Base-by-base conservation (phyloP, 2,113 vertebrate genomes). In the Apteryx owenii region DNA sequence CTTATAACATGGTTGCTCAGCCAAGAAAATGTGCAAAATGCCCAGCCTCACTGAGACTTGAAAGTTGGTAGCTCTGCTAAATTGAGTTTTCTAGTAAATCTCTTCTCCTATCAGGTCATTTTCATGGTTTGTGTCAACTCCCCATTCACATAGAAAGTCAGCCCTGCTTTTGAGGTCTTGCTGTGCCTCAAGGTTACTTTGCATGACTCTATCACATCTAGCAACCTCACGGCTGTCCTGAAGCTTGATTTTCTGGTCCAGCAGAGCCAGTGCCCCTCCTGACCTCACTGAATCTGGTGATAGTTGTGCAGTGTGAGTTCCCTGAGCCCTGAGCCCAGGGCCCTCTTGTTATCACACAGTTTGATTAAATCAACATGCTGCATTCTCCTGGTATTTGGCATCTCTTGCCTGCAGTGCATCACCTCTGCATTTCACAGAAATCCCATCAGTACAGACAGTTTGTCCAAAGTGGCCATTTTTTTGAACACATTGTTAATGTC, bases 201-300 rank as follows among this genome's bases (percentile, higher is more conserved):
- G 33, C 89, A 82, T 53, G 79, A 83, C 71, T 96, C 91, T 31
- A 81, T 93, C 92, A 97, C 85, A 91, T 95, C 82, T 96, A 92
- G 95, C 50, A 85, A 79, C 93, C 94, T 96, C 90, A 85, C 96
- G 91, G 54, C 40, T 91, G 54, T 46, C 48, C 92, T 56, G 62
- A 79, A 93, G 50, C 40, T 91, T 81, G 79, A 62, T 85, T 89
- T 96, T 90, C 82, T 90, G 33, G 82, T 85, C 82, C 64, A 62
- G 68, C 6, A 62, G 53, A 83, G 26, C 18, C 5, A 0, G 7
- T 17, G 15, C 20, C 46, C 29, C 54, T 82, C 29, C 62, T 78
- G 92, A 83, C 50, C 82, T 85, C 73, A 53, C 17, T n/a, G 56
- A 46, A 64, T 64, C 48, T 62, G 40, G 5, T 80, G 53, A 18